Conservation (phyloP, 2,888 invertebrate species). For the Camponotus fellah region DNA sequence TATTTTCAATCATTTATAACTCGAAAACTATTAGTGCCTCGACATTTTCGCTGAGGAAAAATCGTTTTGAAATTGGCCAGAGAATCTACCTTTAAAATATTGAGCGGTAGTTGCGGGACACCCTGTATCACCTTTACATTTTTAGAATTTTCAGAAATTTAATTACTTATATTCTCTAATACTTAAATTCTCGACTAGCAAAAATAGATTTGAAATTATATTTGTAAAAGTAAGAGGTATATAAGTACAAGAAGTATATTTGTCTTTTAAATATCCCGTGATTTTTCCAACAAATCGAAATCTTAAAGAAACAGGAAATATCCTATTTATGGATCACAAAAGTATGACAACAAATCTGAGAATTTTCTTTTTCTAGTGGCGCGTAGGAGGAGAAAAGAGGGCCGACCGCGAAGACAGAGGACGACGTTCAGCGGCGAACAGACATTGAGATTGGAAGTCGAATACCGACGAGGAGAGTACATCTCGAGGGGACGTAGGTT, state of each 20-base stretch:
- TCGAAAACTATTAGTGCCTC: no score
- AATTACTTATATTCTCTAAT: not conserved
- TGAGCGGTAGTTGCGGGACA: no score
- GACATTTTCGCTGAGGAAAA: no score
- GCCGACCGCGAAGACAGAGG: conserved; percentile 94
- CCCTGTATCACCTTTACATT: no score
- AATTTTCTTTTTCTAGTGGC: conserved; percentile 89
- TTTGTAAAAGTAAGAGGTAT: no score
- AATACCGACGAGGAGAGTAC: conserved; percentile 97
- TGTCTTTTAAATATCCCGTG: not conserved
- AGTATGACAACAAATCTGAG: not conserved
- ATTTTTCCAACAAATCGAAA: not conserved
- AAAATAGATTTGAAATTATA: not conserved
- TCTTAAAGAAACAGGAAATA: not conserved
- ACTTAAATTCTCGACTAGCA: no score
- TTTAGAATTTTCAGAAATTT: not conserved
- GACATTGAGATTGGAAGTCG: conserved; percentile 95
- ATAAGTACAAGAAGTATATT: no score
- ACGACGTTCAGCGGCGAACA: conserved; percentile 98
- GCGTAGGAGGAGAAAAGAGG: conserved; percentile 94
- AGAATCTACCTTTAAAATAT: no score
- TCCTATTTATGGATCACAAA: not conserved
- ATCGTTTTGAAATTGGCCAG: no score
- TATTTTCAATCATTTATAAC: no score
- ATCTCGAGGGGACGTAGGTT: conserved; percentile 95